phyloP scores from a whole-genome alignment of 2,113 vertebrate species.

The Xenus cinereus region DNA sequence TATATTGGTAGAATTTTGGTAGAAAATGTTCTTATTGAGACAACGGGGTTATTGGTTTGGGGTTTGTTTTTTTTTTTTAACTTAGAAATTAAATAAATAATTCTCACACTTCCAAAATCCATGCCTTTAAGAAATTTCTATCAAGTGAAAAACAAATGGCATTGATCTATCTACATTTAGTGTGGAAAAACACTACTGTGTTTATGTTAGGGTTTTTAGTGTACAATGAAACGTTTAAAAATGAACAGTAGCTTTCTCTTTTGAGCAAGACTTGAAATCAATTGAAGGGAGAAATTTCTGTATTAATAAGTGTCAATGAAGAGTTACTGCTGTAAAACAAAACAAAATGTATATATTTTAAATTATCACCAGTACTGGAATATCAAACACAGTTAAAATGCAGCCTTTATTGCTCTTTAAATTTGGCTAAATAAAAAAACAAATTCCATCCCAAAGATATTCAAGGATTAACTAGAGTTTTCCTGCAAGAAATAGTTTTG shows the following conservation, averaged over 20 bases:
- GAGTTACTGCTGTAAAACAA: constrained; percentile 55
- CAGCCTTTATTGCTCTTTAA: constrained; percentile 57
- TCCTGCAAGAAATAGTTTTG: constrained; percentile 62
- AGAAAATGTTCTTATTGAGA: neutral
- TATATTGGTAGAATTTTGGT: neutral
- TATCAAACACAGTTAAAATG: constrained; percentile 64
- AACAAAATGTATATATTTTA: constrained; percentile 56
- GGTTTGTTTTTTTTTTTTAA: neutral
- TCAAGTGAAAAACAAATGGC: constrained; percentile 33
- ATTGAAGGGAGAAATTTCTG: constrained; percentile 30
- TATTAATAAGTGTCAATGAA: constrained; percentile 54
- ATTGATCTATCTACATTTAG: constrained; percentile 23
- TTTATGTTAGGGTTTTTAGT: constrained; percentile 35
- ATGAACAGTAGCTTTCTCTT: constrained; percentile 56
- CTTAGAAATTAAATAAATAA: neutral
- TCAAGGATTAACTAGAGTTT: constrained; percentile 58
- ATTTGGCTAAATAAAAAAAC: constrained; percentile 60
- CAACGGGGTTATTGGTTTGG: neutral
- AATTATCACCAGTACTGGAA: constrained; percentile 57
- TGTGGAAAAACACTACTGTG: constrained; percentile 15
- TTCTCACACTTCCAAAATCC: neutral
- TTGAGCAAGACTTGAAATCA: constrained; percentile 20
- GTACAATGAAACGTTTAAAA: constrained; percentile 57
- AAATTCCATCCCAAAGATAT: constrained; percentile 55
- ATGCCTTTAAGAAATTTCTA: neutral